Evolutionary conservation across 2,797 vertebrate species (phyloP), one percentile per base, ranked within the genome.

Genomic region (Mus minutoides): DNA sequence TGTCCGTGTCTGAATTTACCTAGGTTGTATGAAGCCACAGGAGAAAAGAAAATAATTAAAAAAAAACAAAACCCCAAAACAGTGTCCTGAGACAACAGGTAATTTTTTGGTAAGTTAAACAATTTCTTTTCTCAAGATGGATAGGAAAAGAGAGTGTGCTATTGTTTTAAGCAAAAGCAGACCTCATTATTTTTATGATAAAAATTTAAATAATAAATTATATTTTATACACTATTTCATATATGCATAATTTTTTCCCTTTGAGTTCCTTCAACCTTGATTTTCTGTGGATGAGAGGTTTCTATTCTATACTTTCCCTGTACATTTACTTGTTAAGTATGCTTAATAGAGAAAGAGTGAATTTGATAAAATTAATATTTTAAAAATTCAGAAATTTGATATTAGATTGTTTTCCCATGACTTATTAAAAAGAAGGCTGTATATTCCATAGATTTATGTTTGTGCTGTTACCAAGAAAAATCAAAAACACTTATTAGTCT

Each of bases 301-400:
- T 90, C 22, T n/a, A 21, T 56, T 96, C 6, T 88, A 8, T 21
- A 1, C 16, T 10, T 37, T 2, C 14, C 24, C 14, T 67, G 17
- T 37, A 88, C 91, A 83, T 85, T 96, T 56, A 91, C 69, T 54
- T 97, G 34, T 43, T 92, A 93, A 83, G 11, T 77, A 11, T 40
- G 67, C 34, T 67, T 92, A 46, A 8, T 14, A n/a, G 13, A 92
- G 31, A 90, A 56, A 90, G 13, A 76, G 2, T 88, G 40, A 22
- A 56, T 67, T 87, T 97, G 91, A 89, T 4, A 58, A 54, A 34
- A 87, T 83, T 79, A 88, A 69, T 58, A 84, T 88, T 6, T 0
- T 43, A 85, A 71, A 56, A 84, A 80, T 88, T 93, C 73, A 85
- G 64, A 91, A 19, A 40, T 43, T 16, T 95, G 6, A 40, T 90